Evolutionary conservation across 2,797 vertebrate genomes (phyloP).

Genomic region (Natrix natrix): DNA sequence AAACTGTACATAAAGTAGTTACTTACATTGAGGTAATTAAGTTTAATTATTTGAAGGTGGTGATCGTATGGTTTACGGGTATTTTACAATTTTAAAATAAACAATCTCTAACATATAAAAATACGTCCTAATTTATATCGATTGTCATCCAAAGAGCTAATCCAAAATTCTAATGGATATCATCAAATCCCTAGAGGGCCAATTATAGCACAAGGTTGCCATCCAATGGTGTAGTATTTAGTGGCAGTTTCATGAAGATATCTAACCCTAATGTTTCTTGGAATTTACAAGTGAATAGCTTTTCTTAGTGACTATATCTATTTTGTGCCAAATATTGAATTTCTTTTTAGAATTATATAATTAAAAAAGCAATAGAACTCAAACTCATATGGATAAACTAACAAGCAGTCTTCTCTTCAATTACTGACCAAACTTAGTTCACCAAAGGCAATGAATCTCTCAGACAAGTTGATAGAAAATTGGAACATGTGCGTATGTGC

Average conservation of each 20-base stretch:
- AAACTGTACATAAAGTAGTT: background rate
- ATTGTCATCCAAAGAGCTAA: background rate
- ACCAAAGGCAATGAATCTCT: background rate
- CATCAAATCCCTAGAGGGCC: background rate
- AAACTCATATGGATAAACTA: background rate
- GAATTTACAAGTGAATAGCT: background rate
- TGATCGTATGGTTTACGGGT: background rate
- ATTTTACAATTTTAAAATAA: background rate
- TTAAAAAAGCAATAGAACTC: background rate
- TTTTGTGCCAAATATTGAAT: background rate
- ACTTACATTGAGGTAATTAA: background rate
- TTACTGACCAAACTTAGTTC: background rate
- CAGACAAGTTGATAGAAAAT: background rate
- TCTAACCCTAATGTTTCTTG: background rate
- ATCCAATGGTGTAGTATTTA: background rate
- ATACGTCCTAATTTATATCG: background rate
- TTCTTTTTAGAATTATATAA: background rate
- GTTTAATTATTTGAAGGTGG: background rate
- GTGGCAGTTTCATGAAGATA: background rate
- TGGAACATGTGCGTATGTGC: background rate
- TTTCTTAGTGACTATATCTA: background rate
- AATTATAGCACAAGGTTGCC: background rate
- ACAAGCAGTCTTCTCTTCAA: background rate
- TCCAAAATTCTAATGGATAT: background rate
- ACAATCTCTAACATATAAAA: background rate